These are phyloP conservation scores for Ascaphus truei DNA, from an alignment of 2,113 vertebrate species.

Conservation along the genomic window DNA sequence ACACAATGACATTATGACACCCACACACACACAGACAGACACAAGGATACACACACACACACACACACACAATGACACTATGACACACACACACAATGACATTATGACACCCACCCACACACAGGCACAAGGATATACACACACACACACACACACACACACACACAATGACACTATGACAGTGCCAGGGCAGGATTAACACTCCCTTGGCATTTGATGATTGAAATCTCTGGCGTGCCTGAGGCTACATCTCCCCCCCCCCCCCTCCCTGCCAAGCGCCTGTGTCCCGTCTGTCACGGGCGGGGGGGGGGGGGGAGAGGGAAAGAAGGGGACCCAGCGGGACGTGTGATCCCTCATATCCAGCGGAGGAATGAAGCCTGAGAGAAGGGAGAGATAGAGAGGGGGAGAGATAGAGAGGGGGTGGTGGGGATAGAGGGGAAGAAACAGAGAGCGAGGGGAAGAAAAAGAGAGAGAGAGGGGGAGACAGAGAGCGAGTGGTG, in stretches of 20 bases:
- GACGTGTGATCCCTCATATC: neutral
- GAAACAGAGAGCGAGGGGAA: neutral
- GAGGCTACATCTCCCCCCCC: neutral
- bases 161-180: neutral
- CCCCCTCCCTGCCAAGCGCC: neutral
- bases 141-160: neutral
- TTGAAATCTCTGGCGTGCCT: slow-evolving; percentile 18
- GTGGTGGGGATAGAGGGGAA: neutral
- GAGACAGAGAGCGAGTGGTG: too few relatives aligned
- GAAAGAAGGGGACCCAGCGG: neutral
- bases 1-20: too few relatives aligned
- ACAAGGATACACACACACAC: too few relatives aligned
- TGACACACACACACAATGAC: neutral
- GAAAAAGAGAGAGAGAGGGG: neutral
- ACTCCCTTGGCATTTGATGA: slow-evolving; percentile 7
- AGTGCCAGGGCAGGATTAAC: slow-evolving; percentile 12
- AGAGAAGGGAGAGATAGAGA: neutral
- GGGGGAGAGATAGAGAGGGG: neutral
- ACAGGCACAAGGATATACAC: neutral
- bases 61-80: neutral
- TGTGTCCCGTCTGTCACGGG: neutral
- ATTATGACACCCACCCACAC: too few relatives aligned
- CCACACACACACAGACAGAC: too few relatives aligned
- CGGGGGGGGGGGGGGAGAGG: neutral
- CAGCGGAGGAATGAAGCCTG: too few relatives aligned